Evolutionary conservation across 2,888 invertebrate genomes (phyloP).

Genomic region (Carpatolechia fugitivella): DNA sequence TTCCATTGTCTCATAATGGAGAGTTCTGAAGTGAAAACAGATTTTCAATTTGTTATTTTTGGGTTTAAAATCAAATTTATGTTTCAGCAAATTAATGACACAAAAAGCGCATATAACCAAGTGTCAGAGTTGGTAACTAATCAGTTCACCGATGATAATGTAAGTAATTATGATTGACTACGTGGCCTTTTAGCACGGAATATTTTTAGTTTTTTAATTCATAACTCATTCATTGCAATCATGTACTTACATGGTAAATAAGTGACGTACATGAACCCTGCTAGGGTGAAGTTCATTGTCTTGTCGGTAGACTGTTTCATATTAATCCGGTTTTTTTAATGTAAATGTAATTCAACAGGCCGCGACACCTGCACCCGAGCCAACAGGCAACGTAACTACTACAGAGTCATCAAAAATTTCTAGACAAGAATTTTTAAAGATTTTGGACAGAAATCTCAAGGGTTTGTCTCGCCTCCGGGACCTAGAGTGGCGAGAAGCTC

Average conservation of each 20-base stretch:
- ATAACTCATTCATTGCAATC: too few relatives aligned
- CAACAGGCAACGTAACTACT: constrained; percentile 54
- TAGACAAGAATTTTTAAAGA: constrained; percentile 63
- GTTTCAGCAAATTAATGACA: constrained; percentile 75
- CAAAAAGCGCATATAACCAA: constrained; percentile 73
- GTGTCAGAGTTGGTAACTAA: constrained; percentile 62
- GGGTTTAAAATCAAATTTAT: too few relatives aligned
- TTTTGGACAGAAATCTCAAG: constrained; percentile 69
- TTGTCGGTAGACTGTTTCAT: too few relatives aligned
- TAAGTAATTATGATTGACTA: constrained; percentile 49
- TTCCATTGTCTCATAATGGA: too few relatives aligned
- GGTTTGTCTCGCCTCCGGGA: constrained; percentile 65
- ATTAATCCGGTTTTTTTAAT: too few relatives aligned
- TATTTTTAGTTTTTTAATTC: too few relatives aligned
- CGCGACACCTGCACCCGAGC: constrained; percentile 39
- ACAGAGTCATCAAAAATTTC: constrained; percentile 65
- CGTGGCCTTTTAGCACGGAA: too few relatives aligned
- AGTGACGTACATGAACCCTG: too few relatives aligned
- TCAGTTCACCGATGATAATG: constrained; percentile 65
- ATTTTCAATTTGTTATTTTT: too few relatives aligned
- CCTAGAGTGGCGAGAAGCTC: constrained; percentile 74
- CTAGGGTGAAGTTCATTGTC: too few relatives aligned
- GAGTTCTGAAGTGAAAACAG: too few relatives aligned
- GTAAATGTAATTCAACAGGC: constrained; percentile 37
- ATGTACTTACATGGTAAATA: too few relatives aligned